A percentile compares a stretch with the other conserved stretches of the same genome.
Evolutionary conservation across 2,113 vertebrate genomes (phyloP).

Genomic region (Peucedramus taeniatus): DNA sequence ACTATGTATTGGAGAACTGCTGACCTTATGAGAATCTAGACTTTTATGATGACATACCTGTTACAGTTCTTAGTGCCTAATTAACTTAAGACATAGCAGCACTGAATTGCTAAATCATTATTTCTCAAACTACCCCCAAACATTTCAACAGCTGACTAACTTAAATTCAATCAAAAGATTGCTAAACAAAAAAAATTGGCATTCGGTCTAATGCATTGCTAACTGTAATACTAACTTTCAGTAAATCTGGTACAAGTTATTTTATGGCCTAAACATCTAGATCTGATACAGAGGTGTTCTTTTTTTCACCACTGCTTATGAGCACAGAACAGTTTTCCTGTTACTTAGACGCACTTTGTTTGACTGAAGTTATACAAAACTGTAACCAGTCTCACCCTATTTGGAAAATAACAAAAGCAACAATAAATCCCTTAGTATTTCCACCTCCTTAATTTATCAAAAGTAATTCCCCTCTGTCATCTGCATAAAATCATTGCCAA

Average conservation of each 20-base stretch:
- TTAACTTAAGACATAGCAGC: background rate
- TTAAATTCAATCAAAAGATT: background rate
- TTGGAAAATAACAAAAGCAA: background rate
- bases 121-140: background rate
- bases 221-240: background rate
- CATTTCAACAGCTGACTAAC: background rate
- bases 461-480: background rate
- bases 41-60: background rate
- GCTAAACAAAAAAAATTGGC: background rate
- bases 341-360: background rate
- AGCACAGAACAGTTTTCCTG: background rate
- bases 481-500: background rate
- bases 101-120: background rate
- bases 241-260: background rate
- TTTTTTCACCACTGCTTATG: background rate
- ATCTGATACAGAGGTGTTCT: background rate
- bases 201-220: background rate
- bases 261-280: background rate
- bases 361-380: background rate
- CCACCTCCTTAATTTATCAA: background rate
- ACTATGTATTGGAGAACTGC: background rate
- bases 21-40: slow-evolving; percentile 15
- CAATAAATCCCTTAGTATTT: background rate
- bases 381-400: background rate
- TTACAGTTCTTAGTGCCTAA: slow-evolving; percentile 12